Evolutionary conservation across 1,140 invertebrate genomes (phyloP), one percentile per base, ranked within the genome.

Genomic region (Battus philenor): DNA sequence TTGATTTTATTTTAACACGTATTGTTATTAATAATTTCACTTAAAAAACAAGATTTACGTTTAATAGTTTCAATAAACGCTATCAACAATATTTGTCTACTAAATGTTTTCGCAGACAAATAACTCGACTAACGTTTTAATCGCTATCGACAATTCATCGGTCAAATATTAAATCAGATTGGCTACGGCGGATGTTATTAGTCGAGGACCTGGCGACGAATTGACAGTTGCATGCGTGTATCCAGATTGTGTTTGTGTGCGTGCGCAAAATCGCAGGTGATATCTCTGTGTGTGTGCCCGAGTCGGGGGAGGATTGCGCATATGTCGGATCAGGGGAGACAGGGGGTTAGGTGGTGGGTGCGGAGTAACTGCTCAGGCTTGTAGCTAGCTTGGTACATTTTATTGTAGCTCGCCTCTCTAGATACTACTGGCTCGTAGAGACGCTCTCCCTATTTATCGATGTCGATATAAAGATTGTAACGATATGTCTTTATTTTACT

Each of bases 371-470:
- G 77, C 74, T 83, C 76, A 75, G 71, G 74, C 70, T 80, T 73
- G 77, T 77, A 76, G 74, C 72, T 75, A 75, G 70, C 75, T 74
- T 65, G 69, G 75, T 84, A 84, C 77, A 84, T 84, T 84, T 84
- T 84, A 84, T 82, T 84, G 80, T 84, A 84, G 75, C 74, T 75
- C 64, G 70, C 77, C 67, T 79, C 73, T 80, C 73, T 78, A 76
- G 75, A 81, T 81, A 79, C 77, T 67, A 65, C 68, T 67, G 65
- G 49, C 36, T 54, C 44, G 41, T 57, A 62, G 65, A 59, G 60
- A 57, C 53, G 67, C 31, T 55, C 32, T 48, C 27, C 18, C 47
- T 31, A 27, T 72, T 75, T 78, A 72, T 78, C 72, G 72, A 79
- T 77, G 63, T 79, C 72, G 74, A 80, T 78, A 70, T 61, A 70